Conservation (phyloP, 1,140 invertebrate species). For the Leptopilina clavipes region DNA sequence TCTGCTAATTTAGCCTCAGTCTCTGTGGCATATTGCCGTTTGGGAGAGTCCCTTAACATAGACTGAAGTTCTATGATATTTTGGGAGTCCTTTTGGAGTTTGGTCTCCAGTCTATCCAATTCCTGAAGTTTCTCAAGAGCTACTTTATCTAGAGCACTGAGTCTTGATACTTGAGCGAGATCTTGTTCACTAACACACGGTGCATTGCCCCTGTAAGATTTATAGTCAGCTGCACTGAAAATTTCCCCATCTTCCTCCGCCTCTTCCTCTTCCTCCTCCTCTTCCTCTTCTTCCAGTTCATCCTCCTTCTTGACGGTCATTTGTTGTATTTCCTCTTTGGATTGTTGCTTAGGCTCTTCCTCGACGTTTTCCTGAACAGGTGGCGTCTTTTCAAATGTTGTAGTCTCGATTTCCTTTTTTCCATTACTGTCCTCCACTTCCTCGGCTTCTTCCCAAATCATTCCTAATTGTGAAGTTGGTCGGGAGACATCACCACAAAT, state of each 20-base stretch:
- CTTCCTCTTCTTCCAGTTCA: constrained; percentile 73
- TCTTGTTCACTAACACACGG: constrained; percentile 86
- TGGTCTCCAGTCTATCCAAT: constrained; percentile 83
- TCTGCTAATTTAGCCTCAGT: constrained; percentile 78
- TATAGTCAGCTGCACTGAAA: constrained; percentile 86
- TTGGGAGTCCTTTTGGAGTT: constrained; percentile 86
- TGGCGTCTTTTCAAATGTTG: constrained; percentile 57
- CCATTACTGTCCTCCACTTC: constrained; percentile 73
- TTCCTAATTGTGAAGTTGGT: constrained; percentile 82
- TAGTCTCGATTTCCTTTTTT: constrained; percentile 64
- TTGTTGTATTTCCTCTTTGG: constrained; percentile 71
- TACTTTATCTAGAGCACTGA: constrained; percentile 85
- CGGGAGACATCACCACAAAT: constrained; percentile 79
- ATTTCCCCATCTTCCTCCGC: constrained; percentile 78
- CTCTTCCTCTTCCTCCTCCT: constrained; percentile 80
- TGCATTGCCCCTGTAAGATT: constrained; percentile 84
- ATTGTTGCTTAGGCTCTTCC: constrained; percentile 65
- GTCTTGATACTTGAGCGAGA: constrained; percentile 82
- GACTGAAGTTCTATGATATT: constrained; percentile 85
- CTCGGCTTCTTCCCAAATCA: constrained; percentile 85
- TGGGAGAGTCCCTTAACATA: constrained; percentile 78
- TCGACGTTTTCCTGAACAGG: constrained; percentile 74
- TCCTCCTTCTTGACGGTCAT: constrained; percentile 68
- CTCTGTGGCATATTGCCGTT: constrained; percentile 75
- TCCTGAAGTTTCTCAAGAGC: constrained; percentile 86